Conservation (phyloP, 2,797 vertebrate species). For the Falco cherrug region DNA sequence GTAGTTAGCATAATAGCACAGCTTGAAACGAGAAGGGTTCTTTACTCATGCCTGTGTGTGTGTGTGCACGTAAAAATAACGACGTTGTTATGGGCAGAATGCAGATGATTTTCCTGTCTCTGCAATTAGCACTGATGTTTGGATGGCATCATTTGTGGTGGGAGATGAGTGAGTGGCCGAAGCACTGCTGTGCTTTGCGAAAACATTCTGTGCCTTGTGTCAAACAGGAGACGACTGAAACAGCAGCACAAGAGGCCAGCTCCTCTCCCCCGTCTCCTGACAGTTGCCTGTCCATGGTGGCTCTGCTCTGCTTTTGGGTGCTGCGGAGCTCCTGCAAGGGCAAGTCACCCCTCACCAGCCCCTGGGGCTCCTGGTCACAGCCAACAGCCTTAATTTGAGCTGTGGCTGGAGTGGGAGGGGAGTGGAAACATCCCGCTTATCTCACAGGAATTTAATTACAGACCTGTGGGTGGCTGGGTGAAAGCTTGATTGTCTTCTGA, state of each 20-base stretch:
- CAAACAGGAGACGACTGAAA: background rate
- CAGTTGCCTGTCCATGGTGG: accelerated
- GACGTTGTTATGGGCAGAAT: background rate
- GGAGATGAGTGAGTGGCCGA: background rate
- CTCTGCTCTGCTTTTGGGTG: background rate
- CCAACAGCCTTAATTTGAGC: background rate
- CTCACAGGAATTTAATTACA: background rate
- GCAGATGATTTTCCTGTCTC: background rate
- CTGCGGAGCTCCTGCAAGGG: background rate
- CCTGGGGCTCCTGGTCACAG: background rate
- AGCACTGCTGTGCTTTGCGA: background rate
- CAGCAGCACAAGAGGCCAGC: accelerated
- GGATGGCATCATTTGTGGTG: background rate
- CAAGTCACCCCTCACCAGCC: accelerated
- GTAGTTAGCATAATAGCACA: slow-evolving; percentile 55
- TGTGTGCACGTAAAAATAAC: background rate
- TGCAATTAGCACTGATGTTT: background rate
- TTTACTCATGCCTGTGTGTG: background rate
- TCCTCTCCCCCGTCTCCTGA: accelerated
- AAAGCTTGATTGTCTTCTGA: background rate
- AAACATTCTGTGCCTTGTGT: background rate
- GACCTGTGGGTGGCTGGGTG: background rate
- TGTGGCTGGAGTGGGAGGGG: background rate
- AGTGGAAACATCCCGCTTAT: background rate
- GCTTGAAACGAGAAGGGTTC: slow-evolving; percentile 40